Conservation (phyloP, 1,140 invertebrate genomes). For the Ips typographus region DNA sequence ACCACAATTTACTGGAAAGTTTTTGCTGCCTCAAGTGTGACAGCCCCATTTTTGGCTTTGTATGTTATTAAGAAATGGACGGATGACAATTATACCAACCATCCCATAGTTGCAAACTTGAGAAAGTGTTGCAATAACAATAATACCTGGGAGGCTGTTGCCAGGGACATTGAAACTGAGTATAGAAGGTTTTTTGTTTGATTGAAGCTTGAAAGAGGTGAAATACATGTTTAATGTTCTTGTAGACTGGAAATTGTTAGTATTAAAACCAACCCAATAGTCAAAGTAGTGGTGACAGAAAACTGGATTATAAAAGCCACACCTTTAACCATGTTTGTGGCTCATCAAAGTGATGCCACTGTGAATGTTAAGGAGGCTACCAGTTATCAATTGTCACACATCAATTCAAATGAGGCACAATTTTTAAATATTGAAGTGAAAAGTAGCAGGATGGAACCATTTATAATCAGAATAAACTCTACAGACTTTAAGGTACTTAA, state of each 20-base stretch:
- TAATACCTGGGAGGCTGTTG: conserved; percentile 66
- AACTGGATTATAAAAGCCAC: conserved; percentile 88
- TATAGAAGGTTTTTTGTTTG: conserved; percentile 63
- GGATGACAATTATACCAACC: conserved; percentile 65
- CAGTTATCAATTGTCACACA: conserved; percentile 67
- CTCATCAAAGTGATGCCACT: conserved; percentile 76
- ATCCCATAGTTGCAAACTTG: conserved; percentile 74
- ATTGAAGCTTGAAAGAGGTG: background rate
- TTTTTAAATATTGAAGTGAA: conserved; percentile 81
- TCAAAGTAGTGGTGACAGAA: conserved; percentile 75
- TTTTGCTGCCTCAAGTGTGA: conserved; percentile 39
- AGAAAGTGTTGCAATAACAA: conserved; percentile 63
- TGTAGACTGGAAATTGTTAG: conserved; percentile 66
- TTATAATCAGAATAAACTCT: conserved; percentile 74
- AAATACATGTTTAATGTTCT: conserved; percentile 3
- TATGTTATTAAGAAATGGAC: conserved; percentile 65
- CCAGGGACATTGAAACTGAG: conserved; percentile 74
- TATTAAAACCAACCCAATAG: conserved; percentile 68
- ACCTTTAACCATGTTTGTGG: conserved; percentile 72
- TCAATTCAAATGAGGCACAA: conserved; percentile 67
- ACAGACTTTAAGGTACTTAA: conserved; percentile 61
- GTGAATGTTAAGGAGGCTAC: conserved; percentile 74
- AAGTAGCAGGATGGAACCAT: conserved; percentile 60
- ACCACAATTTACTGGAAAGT: conserved; percentile 47
- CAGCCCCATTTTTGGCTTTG: conserved; percentile 52